phyloP scores from a whole-genome alignment of 2,113 vertebrate genomes.

The Gracilinanus agilis region DNA sequence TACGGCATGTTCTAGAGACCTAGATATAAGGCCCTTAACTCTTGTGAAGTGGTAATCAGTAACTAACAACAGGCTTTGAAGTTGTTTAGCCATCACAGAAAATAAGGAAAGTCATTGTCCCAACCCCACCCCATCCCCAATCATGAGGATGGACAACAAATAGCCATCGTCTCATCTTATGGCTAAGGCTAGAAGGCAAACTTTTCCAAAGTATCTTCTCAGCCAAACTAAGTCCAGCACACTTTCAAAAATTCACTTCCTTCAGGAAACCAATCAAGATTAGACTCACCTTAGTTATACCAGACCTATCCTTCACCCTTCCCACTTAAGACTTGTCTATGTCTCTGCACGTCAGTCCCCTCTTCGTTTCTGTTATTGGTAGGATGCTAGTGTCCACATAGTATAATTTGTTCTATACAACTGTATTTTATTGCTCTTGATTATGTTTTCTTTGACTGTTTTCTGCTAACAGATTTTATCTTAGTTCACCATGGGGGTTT shows the following conservation, averaged over 20 bases:
- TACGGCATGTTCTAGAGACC: background rate
- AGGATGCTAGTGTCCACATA: background rate
- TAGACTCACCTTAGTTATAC: background rate
- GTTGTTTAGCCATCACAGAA: background rate
- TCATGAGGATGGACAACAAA: background rate
- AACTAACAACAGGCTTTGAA: background rate
- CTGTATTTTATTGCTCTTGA: background rate
- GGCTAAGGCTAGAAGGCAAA: background rate
- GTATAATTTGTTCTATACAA: background rate
- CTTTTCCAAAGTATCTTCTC: background rate
- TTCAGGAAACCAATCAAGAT: background rate
- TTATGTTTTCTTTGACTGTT: background rate
- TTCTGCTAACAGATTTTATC: background rate
- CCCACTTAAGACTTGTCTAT: background rate
- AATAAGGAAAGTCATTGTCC: background rate
- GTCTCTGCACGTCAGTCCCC: background rate
- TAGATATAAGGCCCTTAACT: background rate
- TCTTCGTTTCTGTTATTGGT: background rate
- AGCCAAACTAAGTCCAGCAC: background rate
- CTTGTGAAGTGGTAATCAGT: background rate
- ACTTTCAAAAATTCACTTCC: background rate
- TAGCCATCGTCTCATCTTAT: background rate
- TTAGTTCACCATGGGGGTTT: background rate
- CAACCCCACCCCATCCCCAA: background rate
- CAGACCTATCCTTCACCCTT: background rate